Evolutionary conservation across 2,888 invertebrate genomes (phyloP), one percentile per base, ranked within the genome.

Genomic region (Drosophila sordidula): DNA sequence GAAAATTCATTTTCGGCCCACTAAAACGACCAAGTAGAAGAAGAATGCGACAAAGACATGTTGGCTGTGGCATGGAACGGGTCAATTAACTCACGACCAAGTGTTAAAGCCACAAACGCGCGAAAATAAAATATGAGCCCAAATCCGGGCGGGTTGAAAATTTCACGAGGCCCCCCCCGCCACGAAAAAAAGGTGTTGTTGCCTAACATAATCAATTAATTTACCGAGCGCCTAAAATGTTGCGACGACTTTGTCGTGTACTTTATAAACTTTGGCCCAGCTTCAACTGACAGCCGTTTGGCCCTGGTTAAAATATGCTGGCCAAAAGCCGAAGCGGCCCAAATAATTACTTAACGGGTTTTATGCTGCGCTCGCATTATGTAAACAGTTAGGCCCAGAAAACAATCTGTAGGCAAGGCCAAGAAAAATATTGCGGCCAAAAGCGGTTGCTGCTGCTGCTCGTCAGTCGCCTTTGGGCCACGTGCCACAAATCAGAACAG

Each of bases 321-420:
- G 29, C 9, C 29, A 29, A 29, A 47, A 38, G 56, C 55, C 36
- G 46, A 47, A 49, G 65, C 58, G 54, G 59, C 68, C 70, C 70
- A 67, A 75, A 78, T 80, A 79, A 79, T 79, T 79, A 79, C 79
- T 79, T 79, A 80, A 78, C 79, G 78, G 81, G 81, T 80, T 79
- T 78, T 75, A 80, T 75, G 79, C 78, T 67, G 62, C 50, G 75
- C 63, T 71, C 74, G 78, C 79, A 79, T 79, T 80, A 79, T 77
- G 78, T 69, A 80, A 74, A 80, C 78, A 75, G 66, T 58, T 56
- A 68, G 49, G 58, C 67, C 42, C 44, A 49, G 52, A 11, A 45
- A 54, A 56, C 29, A 29, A 8, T 29, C 8, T 29, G 6, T 29
- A 8, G 29, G 46, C 58, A 72, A 52, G 70, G 64, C 70, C 64